These are phyloP conservation scores for Pantherophis alleghaniensis DNA, from an alignment of 2,797 vertebrate species.

Conservation along the genomic window DNA sequence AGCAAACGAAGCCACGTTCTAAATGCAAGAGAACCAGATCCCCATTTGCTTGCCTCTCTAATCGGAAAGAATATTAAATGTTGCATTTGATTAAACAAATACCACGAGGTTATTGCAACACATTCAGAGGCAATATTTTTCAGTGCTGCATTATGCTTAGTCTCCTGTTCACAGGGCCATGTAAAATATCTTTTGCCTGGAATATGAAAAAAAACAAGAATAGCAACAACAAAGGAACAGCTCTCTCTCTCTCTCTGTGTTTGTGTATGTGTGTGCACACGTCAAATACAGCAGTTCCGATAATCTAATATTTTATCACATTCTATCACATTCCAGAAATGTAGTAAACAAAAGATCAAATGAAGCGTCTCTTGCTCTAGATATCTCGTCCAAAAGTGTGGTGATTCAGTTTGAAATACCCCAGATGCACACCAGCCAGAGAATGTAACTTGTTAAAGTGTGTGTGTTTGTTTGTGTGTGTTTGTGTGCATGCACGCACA, in stretches of 20 bases:
- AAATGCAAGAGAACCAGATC: rapidly evolving
- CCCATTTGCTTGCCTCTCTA: background rate
- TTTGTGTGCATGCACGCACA: background rate
- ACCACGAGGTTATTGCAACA: background rate
- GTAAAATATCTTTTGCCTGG: rapidly evolving
- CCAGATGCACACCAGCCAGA: background rate
- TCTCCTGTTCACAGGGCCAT: background rate
- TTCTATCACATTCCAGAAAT: conserved; percentile 26
- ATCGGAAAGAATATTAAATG: background rate
- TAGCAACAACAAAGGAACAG: background rate
- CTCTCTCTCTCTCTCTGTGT: background rate
- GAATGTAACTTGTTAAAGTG: conserved; percentile 19
- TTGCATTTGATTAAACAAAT: background rate
- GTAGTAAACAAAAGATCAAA: background rate
- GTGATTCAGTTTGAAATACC: conserved; percentile 24
- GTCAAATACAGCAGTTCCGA: background rate
- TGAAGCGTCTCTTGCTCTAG: conserved; percentile 8
- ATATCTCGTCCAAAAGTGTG: conserved; percentile 6
- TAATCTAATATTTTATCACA: conserved; percentile 9
- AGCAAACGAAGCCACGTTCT: background rate
- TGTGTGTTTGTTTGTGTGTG: conserved; percentile 1
- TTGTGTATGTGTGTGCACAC: background rate
- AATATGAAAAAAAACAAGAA: background rate
- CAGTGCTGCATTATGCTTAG: background rate
- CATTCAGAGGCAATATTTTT: rapidly evolving